Base-by-base conservation (phyloP, 2,888 invertebrate genomes). In the Punctoribates punctum region DNA sequence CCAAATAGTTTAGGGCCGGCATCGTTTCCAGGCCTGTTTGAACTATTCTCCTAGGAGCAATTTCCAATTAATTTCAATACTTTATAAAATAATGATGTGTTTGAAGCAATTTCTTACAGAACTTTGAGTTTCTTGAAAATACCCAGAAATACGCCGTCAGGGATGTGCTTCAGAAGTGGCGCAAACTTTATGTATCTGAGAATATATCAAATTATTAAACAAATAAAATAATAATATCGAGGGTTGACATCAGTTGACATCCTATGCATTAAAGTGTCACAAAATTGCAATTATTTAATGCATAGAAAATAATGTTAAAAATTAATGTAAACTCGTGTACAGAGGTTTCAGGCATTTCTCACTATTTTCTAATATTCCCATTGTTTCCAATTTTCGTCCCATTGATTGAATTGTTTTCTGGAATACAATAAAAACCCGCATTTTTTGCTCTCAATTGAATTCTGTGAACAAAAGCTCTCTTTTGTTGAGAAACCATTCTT, bases 181-280 rank as follows among this genome's bases (percentile, higher is more conserved):
- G 80, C 80, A 62, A 75, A 75, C n/a, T 78, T 78, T 17, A 80
- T 80, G 42, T 78, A 77, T 13, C 80, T 80, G 75, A 38, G 73
- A 72, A 73, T 15, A 73, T 38, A 62, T 51, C 6, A 48, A 15
- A 6, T 9, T 42, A 42, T 42, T 42, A 9, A 42, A 42, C 13
- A 48, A 48, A 48, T 48, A 48, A 48, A 48, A 8, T 13, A 48
- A 48, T 48, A 17, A 48, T 17, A 17, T 48, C 13, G 13, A 48
- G n/a, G n/a, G 2, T 13, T 17, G 2, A 48, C 11, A 48, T 17
- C 13, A 17, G 48, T 48, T 48, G 34, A 34, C 34, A 34, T 34
- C 34, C 34, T 8, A 34, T 34, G 3, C 34, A 48, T 48, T 17
- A 8, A 13, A 17, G 48, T 48, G 15, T 48, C 48, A 48, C 48